Percentiles rank a stretch among this genome's conserved stretches.
phyloP scores from a whole-genome alignment of 2,113 vertebrate species.

The Dasyornis broadbenti region DNA sequence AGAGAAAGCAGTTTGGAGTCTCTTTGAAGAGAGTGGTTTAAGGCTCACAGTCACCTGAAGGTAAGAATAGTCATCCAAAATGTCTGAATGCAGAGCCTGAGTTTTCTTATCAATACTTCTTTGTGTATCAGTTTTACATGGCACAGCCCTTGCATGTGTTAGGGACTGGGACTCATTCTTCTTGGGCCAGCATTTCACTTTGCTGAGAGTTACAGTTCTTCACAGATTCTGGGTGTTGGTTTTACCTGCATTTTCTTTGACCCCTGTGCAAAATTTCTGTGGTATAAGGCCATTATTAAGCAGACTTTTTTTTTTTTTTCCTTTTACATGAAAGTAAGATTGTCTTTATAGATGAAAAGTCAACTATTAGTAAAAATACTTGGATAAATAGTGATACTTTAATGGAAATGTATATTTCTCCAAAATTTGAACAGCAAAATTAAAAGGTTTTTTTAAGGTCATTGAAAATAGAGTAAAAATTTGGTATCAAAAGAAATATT shows the following conservation, averaged over 20 bases:
- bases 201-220: not conserved
- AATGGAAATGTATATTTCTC: not conserved
- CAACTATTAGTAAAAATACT: not conserved
- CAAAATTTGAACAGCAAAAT: not conserved
- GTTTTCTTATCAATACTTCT: not conserved
- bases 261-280: not conserved
- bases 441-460: fast-evolving
- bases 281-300: not conserved
- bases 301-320: not conserved
- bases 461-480: not conserved
- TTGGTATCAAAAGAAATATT: not conserved
- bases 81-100: not conserved
- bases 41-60: not conserved
- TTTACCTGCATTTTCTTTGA: not conserved
- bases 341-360: not conserved
- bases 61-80: not conserved
- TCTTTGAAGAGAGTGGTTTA: not conserved
- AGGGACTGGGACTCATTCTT: not conserved
- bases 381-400: not conserved
- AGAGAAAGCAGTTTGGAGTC: not conserved
- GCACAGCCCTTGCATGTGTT: not conserved
- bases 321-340: not conserved
- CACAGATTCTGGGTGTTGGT: fast-evolving
- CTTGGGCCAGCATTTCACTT: not conserved
- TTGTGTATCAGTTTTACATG: not conserved